Base-by-base conservation (phyloP, 2,113 vertebrate species). In the Amazona vittata region DNA sequence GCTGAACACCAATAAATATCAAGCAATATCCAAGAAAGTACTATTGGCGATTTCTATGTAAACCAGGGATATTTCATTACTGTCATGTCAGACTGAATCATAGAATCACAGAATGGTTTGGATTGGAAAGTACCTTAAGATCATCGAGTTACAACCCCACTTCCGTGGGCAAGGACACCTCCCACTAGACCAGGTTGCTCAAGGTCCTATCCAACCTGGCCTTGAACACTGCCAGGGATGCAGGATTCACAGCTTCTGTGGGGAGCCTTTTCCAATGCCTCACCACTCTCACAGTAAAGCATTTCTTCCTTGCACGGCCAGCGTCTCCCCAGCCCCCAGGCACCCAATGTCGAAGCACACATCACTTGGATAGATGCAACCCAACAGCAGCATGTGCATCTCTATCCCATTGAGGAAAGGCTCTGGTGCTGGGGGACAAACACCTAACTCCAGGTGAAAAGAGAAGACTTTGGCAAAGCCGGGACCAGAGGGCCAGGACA, bases 331-430 rank as follows among this genome's bases (percentile, higher is more conserved):
- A 26, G 37, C 19, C 71, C 5, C 24, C 35, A 37, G 62, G 17
- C 17, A 41, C 62, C 16, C 37, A 41, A 4, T 22, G 11, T 1
- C 0, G 4, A 50, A 37, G n/a, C 7, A 50, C 55, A 4, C 18
- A 3, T 24, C 29, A 1, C 75, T 6, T 8, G 31, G 12, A 12
- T 2, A 1, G 16, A 2, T 8, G 35, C 41, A 12, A 0, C 49
- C 55, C 11, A 5, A 29, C 0, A 16, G 33, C 70, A 70, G 11
- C 41, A 62, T 4, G 3, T 4, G 16, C 2, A 6, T 12, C 22
- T 10, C 67, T 24, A 2, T 24, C 46, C 44, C 41, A 29, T 2
- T 0, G 0, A 4, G 52, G 25, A 19, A 9, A 15, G 41, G 18
- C n/a, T 11, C 37, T 1, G 24, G 14, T 1, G 12, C 9, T 1